These are phyloP conservation scores for Trachelus iudaicus DNA, from an alignment of 2,888 invertebrate genomes.

Conservation along the genomic window DNA sequence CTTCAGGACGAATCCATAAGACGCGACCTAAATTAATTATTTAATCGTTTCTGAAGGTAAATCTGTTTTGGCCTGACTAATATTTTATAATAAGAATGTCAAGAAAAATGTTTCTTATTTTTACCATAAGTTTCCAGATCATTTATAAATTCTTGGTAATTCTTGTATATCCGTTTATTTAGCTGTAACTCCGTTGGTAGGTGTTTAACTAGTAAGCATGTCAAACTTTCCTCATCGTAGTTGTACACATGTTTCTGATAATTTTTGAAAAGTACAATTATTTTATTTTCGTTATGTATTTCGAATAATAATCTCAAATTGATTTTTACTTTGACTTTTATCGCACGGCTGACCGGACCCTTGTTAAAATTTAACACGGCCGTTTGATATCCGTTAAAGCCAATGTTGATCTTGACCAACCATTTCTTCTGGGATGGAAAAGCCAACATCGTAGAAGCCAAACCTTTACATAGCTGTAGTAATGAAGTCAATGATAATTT, in stretches of 20 bases:
- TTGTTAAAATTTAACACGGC: conserved; percentile 17
- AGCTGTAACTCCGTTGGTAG: conserved; percentile 28
- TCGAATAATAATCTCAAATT: neutral
- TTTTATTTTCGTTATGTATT: neutral
- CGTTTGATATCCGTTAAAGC: conserved; percentile 37
- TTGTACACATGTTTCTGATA: neutral
- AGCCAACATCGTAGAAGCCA: conserved; percentile 29
- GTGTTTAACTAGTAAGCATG: conserved; percentile 14
- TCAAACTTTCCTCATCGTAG: conserved; percentile 17
- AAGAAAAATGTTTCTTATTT: neutral
- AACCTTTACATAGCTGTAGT: conserved; percentile 29
- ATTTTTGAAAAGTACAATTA: neutral
- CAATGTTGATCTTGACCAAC: conserved; percentile 38
- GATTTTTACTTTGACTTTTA: conserved; percentile 5
- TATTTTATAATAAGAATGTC: neutral
- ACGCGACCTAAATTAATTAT: neutral
- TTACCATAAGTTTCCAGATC: conserved; percentile 34
- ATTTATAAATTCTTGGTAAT: conserved; percentile 23
- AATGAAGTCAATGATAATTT: neutral
- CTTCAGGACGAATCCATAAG: neutral
- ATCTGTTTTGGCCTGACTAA: neutral
- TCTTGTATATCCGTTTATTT: conserved; percentile 30
- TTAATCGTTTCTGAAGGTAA: neutral
- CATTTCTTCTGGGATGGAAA: conserved; percentile 26
- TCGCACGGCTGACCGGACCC: conserved; percentile 1